A percentile compares a stretch with the other conserved stretches of the same genome.
These are phyloP conservation scores for Gymnopithys bicolor DNA, from an alignment of 2,797 vertebrate genomes.

Conservation along the genomic window DNA sequence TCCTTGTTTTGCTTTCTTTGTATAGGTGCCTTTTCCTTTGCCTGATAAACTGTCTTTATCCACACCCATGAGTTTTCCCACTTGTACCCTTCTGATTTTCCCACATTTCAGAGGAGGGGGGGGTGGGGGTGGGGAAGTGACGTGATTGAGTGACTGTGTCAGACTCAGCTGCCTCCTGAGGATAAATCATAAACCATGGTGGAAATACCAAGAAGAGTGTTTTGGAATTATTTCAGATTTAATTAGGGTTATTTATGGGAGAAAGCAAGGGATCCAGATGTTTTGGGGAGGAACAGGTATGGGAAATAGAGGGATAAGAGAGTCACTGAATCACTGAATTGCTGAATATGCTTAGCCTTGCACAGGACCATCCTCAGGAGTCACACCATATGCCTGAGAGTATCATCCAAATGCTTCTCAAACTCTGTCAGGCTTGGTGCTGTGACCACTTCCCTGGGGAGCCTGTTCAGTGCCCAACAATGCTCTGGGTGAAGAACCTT, in stretches of 20 bases:
- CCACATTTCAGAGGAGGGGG: no score
- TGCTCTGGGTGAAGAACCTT: no score
- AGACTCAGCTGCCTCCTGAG: neutral
- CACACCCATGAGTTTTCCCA: neutral
- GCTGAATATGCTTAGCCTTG: neutral
- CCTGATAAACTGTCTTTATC: neutral
- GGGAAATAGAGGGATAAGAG: neutral
- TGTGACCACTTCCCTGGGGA: no score
- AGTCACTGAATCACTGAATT: neutral
- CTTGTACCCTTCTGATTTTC: neutral
- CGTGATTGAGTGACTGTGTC: fast-evolving
- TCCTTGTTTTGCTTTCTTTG: neutral
- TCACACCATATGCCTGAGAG: neutral
- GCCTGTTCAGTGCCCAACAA: no score
- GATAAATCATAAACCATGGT: neutral
- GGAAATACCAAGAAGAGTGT: neutral
- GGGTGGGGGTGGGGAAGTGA: neutral
- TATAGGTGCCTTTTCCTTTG: neutral
- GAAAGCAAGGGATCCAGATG: neutral
- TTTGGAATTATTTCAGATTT: neutral
- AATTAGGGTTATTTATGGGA: neutral
- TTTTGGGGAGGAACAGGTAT: neutral
- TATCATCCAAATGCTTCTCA: neutral
- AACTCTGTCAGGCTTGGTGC: neutral
- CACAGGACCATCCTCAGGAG: neutral